Evolutionary conservation across 2,113 vertebrate genomes (phyloP), one percentile per base, ranked within the genome.

Genomic region (Mola mola): DNA sequence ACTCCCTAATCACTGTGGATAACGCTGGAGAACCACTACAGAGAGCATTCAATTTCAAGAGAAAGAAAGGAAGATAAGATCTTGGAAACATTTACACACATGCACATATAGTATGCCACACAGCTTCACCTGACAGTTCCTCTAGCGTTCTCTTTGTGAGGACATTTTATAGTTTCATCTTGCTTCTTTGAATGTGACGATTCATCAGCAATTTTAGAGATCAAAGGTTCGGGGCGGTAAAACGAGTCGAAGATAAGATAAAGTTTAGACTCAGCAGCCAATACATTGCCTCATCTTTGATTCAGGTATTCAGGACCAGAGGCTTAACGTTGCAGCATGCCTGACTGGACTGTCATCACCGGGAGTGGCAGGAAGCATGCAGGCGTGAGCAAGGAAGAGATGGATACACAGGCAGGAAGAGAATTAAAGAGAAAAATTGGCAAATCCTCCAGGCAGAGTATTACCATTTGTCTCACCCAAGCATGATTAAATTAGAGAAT

Each of bases 281-380:
- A 7, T 44, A 43, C 64, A 52, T 19, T 2, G 25, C 40, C 48
- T 82, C 73, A 77, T 81, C 52, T 84, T 75, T 84, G 81, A 81
- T 84, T 85, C 70, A 81, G 69, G 44, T 49, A 43, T 51, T 44
- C 52, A 37, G 57, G 70, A 75, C 38, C 28, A 49, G 66, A 58
- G 65, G 49, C 37, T 66, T 25, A 48, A 42, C n/a, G 65, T 71
- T 49, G 44, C 60, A 41, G 51, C 56, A 33, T 63, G 57, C 57
- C 53, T 21, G 57, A 57, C 53, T 49, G 57, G 57, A 57, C 55
- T 41, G 57, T 33, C 52, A 52, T 71, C 44, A 57, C 52, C 33
- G 41, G 46, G 46, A 40, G 34, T 3, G 67, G 29, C 22, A 26
- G 59, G 24, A 40, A 33, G 16, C 20, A 21, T 6, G 43, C 26